Percentiles rank a stretch among this genome's conserved stretches.
These are phyloP conservation scores for Steatocranus sp. DNA, from an alignment of 2,797 vertebrate genomes.

Conservation along the genomic window DNA sequence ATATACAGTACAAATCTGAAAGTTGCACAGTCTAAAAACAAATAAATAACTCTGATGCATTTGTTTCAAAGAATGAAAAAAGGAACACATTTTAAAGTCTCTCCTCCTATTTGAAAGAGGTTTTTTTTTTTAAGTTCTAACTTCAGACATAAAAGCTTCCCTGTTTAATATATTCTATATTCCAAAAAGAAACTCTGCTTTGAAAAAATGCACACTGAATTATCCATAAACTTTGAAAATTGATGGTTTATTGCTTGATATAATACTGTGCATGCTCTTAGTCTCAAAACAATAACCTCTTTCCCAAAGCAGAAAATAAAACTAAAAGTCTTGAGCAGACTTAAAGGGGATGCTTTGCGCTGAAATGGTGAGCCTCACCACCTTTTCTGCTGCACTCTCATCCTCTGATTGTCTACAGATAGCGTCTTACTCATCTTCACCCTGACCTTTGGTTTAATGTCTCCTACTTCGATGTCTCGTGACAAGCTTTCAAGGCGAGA, in stretches of 20 bases:
- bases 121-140: background rate
- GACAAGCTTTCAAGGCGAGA: conserved; percentile 24
- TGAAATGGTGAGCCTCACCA: conserved; percentile 24
- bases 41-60: background rate
- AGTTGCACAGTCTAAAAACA: background rate
- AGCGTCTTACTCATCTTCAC: conserved; percentile 7
- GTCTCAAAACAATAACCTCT: background rate
- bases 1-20: background rate
- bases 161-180: background rate
- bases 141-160: background rate
- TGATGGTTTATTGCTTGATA: background rate
- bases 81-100: background rate
- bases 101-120: background rate
- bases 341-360: background rate
- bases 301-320: background rate
- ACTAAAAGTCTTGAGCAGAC: background rate
- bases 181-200: background rate
- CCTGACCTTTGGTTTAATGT: conserved; percentile 58
- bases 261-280: background rate
- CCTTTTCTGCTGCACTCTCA: background rate
- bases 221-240: background rate
- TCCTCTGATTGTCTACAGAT: conserved; percentile 33
- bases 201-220: background rate
- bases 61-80: background rate
- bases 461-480: conserved; percentile 23